Evolutionary conservation across 2,888 invertebrate genomes (phyloP).

Genomic region (Acanthosepion pharaonis): DNA sequence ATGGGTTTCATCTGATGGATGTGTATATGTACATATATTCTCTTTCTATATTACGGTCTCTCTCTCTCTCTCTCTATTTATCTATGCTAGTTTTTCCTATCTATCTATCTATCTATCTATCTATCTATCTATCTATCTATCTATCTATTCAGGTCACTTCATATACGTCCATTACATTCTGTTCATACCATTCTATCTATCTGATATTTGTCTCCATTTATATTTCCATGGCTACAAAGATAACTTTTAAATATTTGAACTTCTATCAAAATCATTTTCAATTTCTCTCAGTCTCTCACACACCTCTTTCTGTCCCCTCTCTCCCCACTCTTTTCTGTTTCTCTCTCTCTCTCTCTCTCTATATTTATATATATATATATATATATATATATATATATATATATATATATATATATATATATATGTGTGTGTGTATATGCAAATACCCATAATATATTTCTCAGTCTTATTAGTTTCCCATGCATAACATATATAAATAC

Average conservation of each 20-base stretch:
- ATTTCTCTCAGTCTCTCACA: background rate
- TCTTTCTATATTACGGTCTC: background rate
- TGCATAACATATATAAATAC: no score
- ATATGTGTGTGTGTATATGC: no score
- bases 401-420: no score
- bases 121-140: background rate
- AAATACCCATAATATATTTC: no score
- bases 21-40: background rate
- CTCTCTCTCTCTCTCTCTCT: background rate
- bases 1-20: background rate
- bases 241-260: no score
- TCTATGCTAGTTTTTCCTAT: background rate
- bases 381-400: background rate
- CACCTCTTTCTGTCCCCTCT: no score
- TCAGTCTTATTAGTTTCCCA: no score
- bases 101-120: background rate
- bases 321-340: background rate
- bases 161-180: no score
- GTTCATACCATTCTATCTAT: no score
- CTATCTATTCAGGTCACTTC: background rate
- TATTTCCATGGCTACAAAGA: no score
- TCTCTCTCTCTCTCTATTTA: background rate
- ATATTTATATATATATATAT: background rate
- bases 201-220: no score
- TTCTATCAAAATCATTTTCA: no score